A percentile compares a stretch with the other conserved stretches of the same genome.
These are phyloP conservation scores for Odocoileus virginianus DNA, from an alignment of 2,113 vertebrate species.

Conservation along the genomic window DNA sequence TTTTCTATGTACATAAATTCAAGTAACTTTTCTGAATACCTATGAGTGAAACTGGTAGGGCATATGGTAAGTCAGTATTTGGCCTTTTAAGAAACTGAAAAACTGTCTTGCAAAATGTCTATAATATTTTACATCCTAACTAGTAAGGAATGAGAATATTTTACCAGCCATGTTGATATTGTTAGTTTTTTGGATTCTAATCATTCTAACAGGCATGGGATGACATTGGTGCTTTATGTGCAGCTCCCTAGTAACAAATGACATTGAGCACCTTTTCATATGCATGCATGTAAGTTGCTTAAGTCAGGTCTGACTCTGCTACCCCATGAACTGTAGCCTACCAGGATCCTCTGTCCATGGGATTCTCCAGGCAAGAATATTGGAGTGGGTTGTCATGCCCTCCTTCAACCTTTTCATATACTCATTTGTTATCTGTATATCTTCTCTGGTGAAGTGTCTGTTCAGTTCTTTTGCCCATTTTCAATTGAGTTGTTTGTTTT, in stretches of 20 bases:
- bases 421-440: background rate
- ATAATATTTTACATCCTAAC: background rate
- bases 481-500: background rate
- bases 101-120: background rate
- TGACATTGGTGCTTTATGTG: background rate
- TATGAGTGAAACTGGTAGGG: background rate
- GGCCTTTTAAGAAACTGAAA: background rate
- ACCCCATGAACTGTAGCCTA: background rate
- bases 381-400: background rate
- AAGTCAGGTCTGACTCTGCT: background rate
- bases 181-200: background rate
- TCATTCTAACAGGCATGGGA: background rate
- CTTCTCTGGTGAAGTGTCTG: background rate
- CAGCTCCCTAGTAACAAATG: background rate
- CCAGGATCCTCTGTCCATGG: background rate
- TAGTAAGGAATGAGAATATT: background rate
- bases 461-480: background rate
- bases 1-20: background rate
- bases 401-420: background rate
- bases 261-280: background rate
- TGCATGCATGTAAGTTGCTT: background rate
- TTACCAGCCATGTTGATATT: background rate
- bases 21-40: background rate
- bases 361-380: background rate
- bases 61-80: background rate